Evolutionary conservation across 2,888 invertebrate genomes (phyloP).

Genomic region (Pyrochroa serraticornis): DNA sequence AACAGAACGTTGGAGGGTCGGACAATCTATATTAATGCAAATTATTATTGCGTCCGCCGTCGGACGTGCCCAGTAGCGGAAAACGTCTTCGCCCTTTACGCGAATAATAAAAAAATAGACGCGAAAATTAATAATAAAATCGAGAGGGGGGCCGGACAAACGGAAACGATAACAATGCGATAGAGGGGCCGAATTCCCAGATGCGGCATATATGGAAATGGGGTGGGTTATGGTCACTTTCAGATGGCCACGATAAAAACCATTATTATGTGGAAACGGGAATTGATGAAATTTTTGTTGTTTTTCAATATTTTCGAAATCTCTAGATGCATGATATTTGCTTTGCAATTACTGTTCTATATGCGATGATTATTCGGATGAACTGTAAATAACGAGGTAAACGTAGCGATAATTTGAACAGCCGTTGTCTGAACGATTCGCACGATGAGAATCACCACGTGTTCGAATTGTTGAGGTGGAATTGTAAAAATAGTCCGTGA

Average conservation of each 20-base stretch:
- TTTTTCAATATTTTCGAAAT: no score
- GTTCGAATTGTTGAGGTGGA: slow-evolving; percentile 40
- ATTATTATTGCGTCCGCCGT: slow-evolving; percentile 30
- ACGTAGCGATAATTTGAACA: slow-evolving; percentile 33
- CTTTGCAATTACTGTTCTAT: slow-evolving; percentile 28
- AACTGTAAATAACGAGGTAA: slow-evolving; percentile 31
- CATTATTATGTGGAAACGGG: slow-evolving; percentile 42
- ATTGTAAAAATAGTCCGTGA: slow-evolving; percentile 44
- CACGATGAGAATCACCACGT: slow-evolving; percentile 42
- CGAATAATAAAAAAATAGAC: slow-evolving; percentile 7
- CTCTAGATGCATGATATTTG: slow-evolving; percentile 14
- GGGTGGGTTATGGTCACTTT: slow-evolving; percentile 41
- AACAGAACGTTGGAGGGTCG: slow-evolving; percentile 34
- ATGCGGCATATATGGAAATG: slow-evolving; percentile 42
- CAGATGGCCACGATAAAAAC: slow-evolving; percentile 44
- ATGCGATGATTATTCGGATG: slow-evolving; percentile 30
- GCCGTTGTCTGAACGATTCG: slow-evolving; percentile 28
- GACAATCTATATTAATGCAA: slow-evolving; percentile 37
- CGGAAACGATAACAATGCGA: slow-evolving; percentile 13
- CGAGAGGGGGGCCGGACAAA: slow-evolving; percentile 1
- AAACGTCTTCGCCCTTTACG: neutral
- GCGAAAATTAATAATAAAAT: slow-evolving; percentile 24
- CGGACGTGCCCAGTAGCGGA: neutral
- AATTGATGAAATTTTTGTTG: no score
- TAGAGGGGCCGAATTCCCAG: slow-evolving; percentile 19